These are phyloP conservation scores for Gopherus evgoodei DNA, from an alignment of 2,113 vertebrate genomes.

Conservation along the genomic window DNA sequence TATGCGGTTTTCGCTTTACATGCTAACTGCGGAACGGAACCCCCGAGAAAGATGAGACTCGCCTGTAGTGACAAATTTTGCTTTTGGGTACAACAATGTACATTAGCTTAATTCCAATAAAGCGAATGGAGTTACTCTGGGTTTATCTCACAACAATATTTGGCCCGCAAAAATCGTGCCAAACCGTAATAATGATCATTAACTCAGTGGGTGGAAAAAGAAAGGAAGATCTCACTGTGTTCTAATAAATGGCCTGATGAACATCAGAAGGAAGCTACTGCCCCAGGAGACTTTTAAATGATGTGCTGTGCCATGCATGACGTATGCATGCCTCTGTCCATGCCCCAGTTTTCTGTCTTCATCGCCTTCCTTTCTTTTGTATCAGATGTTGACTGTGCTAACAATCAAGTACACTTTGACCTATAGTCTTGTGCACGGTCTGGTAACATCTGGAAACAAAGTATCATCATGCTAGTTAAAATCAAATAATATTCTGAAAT, in stretches of 20 bases:
- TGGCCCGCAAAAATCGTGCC: neutral
- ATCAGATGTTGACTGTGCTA: neutral
- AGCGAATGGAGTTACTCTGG: neutral
- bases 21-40: too few species aligned
- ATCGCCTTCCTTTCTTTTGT: neutral
- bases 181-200: neutral
- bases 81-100: fast-evolving
- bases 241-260: neutral
- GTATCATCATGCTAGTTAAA: neutral
- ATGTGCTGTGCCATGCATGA: neutral
- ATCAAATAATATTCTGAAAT: neutral
- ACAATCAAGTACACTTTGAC: neutral
- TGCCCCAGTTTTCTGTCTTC: neutral
- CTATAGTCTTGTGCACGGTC: neutral
- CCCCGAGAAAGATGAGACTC: too few species aligned
- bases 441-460: slow-evolving; percentile 1
- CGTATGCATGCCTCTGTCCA: neutral
- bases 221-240: neutral
- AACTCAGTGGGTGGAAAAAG: neutral
- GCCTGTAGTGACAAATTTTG: neutral
- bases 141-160: neutral
- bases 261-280: neutral
- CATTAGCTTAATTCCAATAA: neutral
- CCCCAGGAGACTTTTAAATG: neutral
- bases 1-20: too few species aligned